A percentile compares a stretch with the other conserved stretches of the same genome.
Conservation (phyloP, 35 echinoderm and acorn worm genomes). For the Holothuria glaberrima region DNA sequence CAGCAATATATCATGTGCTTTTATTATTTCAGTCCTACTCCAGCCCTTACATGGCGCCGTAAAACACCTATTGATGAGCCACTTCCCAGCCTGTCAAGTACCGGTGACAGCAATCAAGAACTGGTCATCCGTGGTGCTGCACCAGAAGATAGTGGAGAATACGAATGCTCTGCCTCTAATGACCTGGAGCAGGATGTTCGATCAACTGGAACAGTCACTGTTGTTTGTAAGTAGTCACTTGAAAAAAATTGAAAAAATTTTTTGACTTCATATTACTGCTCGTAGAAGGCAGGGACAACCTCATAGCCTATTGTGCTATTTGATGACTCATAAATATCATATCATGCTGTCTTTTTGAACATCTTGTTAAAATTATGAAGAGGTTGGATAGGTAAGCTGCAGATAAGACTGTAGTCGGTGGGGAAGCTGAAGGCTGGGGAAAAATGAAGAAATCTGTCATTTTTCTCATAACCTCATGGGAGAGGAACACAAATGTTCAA, state of each 20-base stretch:
- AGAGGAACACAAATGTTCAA: too few species aligned
- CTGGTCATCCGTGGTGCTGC: background rate
- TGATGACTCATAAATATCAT: too few species aligned
- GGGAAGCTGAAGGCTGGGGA: too few species aligned
- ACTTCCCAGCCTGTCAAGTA: background rate
- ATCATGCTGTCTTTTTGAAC: too few species aligned
- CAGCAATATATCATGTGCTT: background rate
- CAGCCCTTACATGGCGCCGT: conserved; percentile 8
- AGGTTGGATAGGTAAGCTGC: background rate
- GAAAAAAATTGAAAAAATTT: too few species aligned
- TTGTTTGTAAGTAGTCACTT: conserved; percentile 17
- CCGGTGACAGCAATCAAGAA: background rate
- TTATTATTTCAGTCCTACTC: conserved; percentile 6
- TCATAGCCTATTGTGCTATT: too few species aligned
- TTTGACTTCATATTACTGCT: too few species aligned
- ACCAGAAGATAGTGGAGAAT: conserved; percentile 34
- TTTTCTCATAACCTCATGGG: too few species aligned
- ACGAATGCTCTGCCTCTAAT: conserved; percentile 40
- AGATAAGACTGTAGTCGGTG: too few species aligned
- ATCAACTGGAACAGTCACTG: conserved; percentile 21
- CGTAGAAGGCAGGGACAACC: too few species aligned
- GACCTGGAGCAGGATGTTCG: background rate
- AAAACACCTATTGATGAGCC: conserved; percentile 20
- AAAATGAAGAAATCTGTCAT: too few species aligned
- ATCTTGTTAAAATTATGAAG: too few species aligned